Percentiles rank a stretch among this genome's conserved stretches.
Evolutionary conservation across 2,113 vertebrate species (phyloP).

Genomic region (Galemys pyrenaicus): DNA sequence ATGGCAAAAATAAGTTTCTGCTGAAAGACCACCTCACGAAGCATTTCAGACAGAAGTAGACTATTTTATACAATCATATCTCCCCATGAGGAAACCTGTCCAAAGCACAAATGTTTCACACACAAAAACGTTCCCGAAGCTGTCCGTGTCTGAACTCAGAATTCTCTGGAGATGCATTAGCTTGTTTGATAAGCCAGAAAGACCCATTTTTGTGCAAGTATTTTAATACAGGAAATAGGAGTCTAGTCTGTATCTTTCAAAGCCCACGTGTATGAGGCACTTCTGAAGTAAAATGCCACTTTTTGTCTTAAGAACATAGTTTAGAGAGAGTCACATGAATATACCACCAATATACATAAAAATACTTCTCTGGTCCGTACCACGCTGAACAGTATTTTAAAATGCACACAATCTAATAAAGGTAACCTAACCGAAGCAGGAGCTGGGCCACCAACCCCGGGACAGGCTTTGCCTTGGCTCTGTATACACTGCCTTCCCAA

Average conservation of each 20-base stretch:
- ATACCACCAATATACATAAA: constrained; percentile 49
- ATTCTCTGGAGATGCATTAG: constrained; percentile 80
- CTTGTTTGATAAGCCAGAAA: constrained; percentile 84
- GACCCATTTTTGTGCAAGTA: constrained; percentile 78
- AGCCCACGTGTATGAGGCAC: constrained; percentile 65
- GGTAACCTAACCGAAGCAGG: constrained; percentile 53
- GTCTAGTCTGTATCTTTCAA: constrained; percentile 84
- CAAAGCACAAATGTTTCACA: constrained; percentile 78
- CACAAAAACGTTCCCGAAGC: constrained; percentile 67
- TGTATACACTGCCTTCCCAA: constrained; percentile 46
- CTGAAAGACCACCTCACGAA: constrained; percentile 40
- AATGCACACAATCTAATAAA: constrained; percentile 33
- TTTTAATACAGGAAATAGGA: constrained; percentile 84
- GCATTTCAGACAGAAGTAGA: constrained; percentile 40
- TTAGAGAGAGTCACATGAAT: constrained; percentile 76
- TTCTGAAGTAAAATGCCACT: constrained; percentile 79
- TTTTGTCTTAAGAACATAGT: constrained; percentile 80
- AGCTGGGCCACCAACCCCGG: background rate
- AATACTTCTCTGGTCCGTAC: constrained; percentile 60
- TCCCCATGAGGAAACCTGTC: constrained; percentile 31
- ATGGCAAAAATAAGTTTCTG: constrained; percentile 14
- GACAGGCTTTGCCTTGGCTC: constrained; percentile 40
- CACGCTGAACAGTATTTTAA: constrained; percentile 51
- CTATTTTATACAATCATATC: background rate
- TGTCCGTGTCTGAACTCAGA: constrained; percentile 81